Conservation (phyloP, 2,888 invertebrate species). For the Hipparchia semele region DNA sequence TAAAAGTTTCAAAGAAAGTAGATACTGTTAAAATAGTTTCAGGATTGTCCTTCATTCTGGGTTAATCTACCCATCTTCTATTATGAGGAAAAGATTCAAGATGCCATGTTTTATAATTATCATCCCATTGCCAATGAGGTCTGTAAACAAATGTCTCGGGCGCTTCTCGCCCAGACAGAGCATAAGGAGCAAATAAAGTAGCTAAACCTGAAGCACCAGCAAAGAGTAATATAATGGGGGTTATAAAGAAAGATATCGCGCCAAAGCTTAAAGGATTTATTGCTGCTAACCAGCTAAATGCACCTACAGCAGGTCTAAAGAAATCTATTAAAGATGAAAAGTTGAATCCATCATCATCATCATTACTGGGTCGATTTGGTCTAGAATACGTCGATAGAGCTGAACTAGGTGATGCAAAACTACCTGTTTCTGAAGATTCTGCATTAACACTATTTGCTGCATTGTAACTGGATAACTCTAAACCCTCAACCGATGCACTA, state of each 20-base stretch:
- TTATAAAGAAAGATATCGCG: constrained; percentile 83
- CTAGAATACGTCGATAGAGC: constrained; percentile 56
- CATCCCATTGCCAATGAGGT: constrained; percentile 84
- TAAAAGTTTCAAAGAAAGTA: constrained; percentile 56
- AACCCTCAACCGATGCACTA: constrained; percentile 66
- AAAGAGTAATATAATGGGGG: constrained; percentile 85
- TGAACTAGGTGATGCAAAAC: constrained; percentile 55
- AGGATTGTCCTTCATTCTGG: constrained; percentile 48
- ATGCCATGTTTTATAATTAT: constrained; percentile 80
- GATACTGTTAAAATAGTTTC: constrained; percentile 43
- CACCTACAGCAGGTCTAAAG: constrained; percentile 76
- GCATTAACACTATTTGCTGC: constrained; percentile 55
- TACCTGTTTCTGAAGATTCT: constrained; percentile 56
- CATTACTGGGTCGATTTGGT: constrained; percentile 54
- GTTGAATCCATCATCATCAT: constrained; percentile 77
- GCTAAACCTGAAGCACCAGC: constrained; percentile 84
- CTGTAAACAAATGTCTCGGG: constrained; percentile 65
- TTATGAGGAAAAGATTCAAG: constrained; percentile 66
- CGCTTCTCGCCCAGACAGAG: constrained; percentile 76
- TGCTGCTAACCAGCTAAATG: constrained; percentile 79
- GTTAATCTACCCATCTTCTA: constrained; percentile 47
- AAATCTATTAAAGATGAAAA: constrained; percentile 72
- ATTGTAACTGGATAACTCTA: constrained; percentile 66
- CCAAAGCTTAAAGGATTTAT: constrained; percentile 84
- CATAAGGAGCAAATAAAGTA: constrained; percentile 85